Conservation (phyloP, 1,140 invertebrate genomes). For the Lepidurus apus region DNA sequence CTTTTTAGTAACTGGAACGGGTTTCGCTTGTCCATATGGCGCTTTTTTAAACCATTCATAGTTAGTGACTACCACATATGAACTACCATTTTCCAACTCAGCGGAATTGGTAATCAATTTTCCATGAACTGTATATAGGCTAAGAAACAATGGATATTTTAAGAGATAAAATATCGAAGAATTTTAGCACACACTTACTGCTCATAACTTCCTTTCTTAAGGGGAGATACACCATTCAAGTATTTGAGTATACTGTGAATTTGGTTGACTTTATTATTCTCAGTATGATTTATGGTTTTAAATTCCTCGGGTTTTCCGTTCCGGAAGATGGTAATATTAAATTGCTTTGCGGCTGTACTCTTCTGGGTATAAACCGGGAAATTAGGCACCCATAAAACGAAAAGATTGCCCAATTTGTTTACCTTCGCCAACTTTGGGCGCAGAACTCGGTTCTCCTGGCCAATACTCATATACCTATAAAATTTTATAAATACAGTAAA, state of each 20-base stretch:
- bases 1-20: neutral
- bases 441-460: neutral
- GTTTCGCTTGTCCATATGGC: neutral
- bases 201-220: neutral
- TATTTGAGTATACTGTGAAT: neutral
- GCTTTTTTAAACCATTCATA: constrained; percentile 8
- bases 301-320: neutral
- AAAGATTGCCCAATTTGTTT: neutral
- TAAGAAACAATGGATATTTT: neutral
- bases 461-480: neutral
- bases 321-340: neutral
- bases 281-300: neutral
- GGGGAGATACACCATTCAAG: neutral
- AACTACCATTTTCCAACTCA: neutral
- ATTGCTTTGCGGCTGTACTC: neutral
- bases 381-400: neutral
- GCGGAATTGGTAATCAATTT: neutral
- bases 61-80: neutral
- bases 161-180: neutral
- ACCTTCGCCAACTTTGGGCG: neutral
- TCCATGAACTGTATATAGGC: neutral
- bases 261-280: neutral
- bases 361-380: neutral
- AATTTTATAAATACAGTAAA: neutral
- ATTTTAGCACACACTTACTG: neutral